Evolutionary conservation across 1,140 invertebrate species (phyloP).

Genomic region (Reticulitermes speratus): DNA sequence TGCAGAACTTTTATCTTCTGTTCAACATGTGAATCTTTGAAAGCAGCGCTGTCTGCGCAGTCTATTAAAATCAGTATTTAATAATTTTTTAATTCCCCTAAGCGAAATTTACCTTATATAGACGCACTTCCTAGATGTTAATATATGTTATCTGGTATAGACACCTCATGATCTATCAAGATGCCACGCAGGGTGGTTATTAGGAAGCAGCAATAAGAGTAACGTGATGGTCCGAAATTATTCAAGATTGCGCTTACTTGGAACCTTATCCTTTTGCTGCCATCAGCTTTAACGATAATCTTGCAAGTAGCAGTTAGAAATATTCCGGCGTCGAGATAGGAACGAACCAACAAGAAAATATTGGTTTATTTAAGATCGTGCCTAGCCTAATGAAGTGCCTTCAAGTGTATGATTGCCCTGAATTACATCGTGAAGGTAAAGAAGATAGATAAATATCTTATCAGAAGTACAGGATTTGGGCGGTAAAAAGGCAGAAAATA

Average conservation of each 20-base stretch:
- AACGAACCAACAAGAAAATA: neutral
- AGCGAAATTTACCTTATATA: neutral
- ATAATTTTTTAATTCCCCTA: neutral
- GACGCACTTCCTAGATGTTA: neutral
- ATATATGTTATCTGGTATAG: neutral
- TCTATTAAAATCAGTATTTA: neutral
- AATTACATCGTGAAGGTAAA: neutral
- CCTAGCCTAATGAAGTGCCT: neutral
- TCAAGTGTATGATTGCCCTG: neutral
- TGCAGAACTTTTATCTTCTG: neutral
- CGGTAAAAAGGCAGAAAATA: neutral
- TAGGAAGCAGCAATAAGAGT: neutral
- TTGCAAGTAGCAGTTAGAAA: neutral
- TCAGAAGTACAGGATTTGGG: neutral
- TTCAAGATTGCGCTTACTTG: constrained; percentile 3
- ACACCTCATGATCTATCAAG: neutral
- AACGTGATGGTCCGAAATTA: neutral
- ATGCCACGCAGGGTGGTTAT: neutral
- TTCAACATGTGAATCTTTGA: neutral
- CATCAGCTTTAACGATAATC: neutral
- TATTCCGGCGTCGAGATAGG: neutral
- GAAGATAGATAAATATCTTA: neutral
- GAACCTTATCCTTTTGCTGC: neutral
- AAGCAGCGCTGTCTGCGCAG: neutral
- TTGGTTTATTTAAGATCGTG: neutral